Percentiles rank a stretch among this genome's conserved stretches.
Evolutionary conservation across 1,140 invertebrate genomes (phyloP).

Genomic region (Halictus rubicundus): DNA sequence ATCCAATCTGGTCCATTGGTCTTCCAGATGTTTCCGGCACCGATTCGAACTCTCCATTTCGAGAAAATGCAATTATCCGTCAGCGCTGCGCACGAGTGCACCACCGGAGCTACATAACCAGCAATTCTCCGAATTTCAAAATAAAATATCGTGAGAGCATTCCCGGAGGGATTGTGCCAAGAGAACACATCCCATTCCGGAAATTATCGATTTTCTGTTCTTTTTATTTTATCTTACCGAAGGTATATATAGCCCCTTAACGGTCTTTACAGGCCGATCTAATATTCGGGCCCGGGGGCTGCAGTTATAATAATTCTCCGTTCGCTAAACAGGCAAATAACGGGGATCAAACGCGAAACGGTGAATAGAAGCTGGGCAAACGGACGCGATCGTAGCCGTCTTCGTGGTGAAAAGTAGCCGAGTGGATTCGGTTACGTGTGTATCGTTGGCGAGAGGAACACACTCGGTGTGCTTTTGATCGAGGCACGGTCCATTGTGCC

Average conservation of each 20-base stretch:
- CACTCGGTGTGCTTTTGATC: slow-evolving; percentile 57
- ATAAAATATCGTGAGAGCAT: no score
- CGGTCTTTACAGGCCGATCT: slow-evolving; percentile 1
- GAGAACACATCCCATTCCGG: no score
- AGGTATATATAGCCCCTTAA: slow-evolving; percentile 1
- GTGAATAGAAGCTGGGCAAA: slow-evolving; percentile 38
- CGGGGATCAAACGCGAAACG: slow-evolving; percentile 16
- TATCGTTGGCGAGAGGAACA: slow-evolving; percentile 45
- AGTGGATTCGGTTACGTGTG: slow-evolving; percentile 44
- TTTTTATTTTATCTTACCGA: no score
- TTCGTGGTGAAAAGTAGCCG: slow-evolving; percentile 39
- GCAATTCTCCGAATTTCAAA: no score
- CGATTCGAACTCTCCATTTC: no score
- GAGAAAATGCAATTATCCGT: no score
- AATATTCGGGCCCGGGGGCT: not conserved
- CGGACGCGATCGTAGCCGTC: slow-evolving; percentile 8
- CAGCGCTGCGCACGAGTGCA: no score
- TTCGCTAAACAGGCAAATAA: slow-evolving; percentile 27
- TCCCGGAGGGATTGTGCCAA: no score
- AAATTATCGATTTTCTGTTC: no score
- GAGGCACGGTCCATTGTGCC: slow-evolving; percentile 54
- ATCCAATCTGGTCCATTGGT: no score
- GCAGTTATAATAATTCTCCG: slow-evolving; percentile 35
- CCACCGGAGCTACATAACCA: no score
- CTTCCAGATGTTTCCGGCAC: no score